Percentiles rank a stretch among this genome's conserved stretches.
Evolutionary conservation across 2,888 invertebrate species (phyloP).

Genomic region (Lithophane socia): DNA sequence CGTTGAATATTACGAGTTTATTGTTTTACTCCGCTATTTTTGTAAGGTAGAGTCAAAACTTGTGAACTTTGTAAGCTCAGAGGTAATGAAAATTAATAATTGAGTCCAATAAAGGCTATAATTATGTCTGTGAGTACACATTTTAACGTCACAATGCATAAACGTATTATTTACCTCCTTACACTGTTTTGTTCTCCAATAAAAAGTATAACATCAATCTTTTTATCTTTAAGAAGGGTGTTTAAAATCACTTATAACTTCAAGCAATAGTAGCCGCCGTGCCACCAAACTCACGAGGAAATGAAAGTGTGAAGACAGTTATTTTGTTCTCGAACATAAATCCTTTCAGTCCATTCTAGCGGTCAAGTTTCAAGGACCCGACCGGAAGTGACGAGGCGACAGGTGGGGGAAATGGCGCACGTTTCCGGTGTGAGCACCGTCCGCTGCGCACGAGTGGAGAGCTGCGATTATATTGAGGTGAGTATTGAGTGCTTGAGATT

Average conservation of each 20-base stretch:
- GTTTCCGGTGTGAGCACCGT: conserved; percentile 75
- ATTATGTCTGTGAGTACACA: not conserved
- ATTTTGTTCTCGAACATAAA: conserved; percentile 62
- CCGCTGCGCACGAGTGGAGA: conserved; percentile 60
- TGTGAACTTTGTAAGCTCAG: too few species aligned
- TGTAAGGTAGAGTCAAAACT: not conserved
- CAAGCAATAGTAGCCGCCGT: too few species aligned
- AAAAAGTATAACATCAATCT: not conserved
- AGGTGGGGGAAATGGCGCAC: conserved; percentile 87
- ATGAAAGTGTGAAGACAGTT: conserved; percentile 56
- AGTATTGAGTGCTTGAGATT: conserved; percentile 33
- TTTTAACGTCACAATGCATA: not conserved
- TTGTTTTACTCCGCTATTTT: conserved; percentile 21
- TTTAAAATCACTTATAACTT: not conserved
- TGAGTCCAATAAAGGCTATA: not conserved
- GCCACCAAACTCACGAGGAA: conserved; percentile 23
- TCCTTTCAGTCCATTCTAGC: conserved; percentile 55
- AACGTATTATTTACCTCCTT: not conserved
- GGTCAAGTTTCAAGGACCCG: conserved; percentile 76
- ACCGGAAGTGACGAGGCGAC: conserved; percentile 84
- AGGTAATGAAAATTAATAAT: not conserved
- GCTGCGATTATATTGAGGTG: conserved; percentile 48
- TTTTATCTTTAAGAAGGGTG: not conserved
- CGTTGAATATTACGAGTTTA: conserved; percentile 6
- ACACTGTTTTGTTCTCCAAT: not conserved